Evolutionary conservation across 2,113 vertebrate species (phyloP).

Genomic region (Xyrauchen texanus): DNA sequence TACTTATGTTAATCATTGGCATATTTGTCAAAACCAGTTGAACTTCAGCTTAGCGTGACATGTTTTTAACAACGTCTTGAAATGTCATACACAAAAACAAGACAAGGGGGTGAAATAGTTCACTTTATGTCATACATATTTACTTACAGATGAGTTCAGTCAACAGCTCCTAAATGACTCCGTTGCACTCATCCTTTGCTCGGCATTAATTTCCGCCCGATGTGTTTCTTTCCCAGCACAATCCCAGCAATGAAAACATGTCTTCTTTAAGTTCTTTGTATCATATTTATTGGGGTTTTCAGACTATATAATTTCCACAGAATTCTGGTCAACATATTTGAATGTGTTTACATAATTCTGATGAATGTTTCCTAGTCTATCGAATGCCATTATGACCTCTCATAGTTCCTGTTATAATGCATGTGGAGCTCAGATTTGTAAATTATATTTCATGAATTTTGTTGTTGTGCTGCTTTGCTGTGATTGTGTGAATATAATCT

Average conservation of each 20-base stretch:
- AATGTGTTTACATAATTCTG: not conserved
- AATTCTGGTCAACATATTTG: constrained; percentile 1
- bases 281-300: not conserved
- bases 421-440: not conserved
- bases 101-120: constrained; percentile 3
- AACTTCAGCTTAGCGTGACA: constrained; percentile 14
- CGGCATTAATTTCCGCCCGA: not conserved
- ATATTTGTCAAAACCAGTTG: constrained; percentile 23
- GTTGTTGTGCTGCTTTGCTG: not conserved
- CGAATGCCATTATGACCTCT: not conserved
- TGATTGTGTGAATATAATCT: constrained; percentile 5
- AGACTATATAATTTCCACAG: not conserved
- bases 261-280: not conserved
- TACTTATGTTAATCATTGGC: too few species aligned
- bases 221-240: not conserved
- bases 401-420: not conserved
- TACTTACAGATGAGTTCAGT: not conserved
- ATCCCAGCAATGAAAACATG: not conserved
- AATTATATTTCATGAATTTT: not conserved
- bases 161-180: constrained; percentile 12
- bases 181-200: not conserved
- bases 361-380: not conserved
- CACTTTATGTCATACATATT: not conserved
- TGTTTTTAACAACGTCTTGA: not conserved
- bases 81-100: constrained; percentile 16